A percentile compares a stretch with the other conserved stretches of the same genome.
Conservation (phyloP, 2,797 vertebrate genomes). For the Mycteria americana region DNA sequence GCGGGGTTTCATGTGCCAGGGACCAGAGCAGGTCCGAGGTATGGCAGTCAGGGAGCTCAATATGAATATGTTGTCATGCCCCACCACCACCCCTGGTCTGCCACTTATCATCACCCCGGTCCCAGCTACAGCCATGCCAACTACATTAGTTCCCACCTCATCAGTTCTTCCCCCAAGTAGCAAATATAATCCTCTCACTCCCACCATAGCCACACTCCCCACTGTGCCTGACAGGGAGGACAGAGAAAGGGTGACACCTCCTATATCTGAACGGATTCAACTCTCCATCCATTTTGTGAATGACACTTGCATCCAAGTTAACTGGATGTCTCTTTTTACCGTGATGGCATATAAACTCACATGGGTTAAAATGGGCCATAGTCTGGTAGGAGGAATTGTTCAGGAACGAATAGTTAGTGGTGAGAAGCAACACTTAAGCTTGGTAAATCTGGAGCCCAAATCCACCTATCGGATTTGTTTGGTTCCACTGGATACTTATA, state of each 20-base stretch:
- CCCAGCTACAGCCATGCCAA: constrained; percentile 74
- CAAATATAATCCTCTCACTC: constrained; percentile 69
- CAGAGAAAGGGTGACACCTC: constrained; percentile 75
- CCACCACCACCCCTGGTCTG: constrained; percentile 76
- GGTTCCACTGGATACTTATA: constrained; percentile 90
- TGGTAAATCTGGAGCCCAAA: constrained; percentile 87
- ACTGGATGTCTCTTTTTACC: constrained; percentile 90
- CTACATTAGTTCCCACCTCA: constrained; percentile 62
- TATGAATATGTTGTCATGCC: constrained; percentile 88
- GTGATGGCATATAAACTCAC: constrained; percentile 95
- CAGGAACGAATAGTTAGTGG: constrained; percentile 90
- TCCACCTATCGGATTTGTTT: constrained; percentile 96
- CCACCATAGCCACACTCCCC: constrained; percentile 67
- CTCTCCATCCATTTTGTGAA: constrained; percentile 90
- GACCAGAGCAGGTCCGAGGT: constrained; percentile 90
- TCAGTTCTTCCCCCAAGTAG: constrained; percentile 58
- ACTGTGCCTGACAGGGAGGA: constrained; percentile 73
- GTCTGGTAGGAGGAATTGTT: constrained; percentile 87
- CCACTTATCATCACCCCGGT: constrained; percentile 75
- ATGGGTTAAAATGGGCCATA: constrained; percentile 95
- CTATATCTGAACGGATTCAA: constrained; percentile 84
- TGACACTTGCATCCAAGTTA: constrained; percentile 89
- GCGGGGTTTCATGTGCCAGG: constrained; percentile 94
- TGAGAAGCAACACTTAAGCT: constrained; percentile 82
- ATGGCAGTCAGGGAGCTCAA: constrained; percentile 94